A percentile compares a stretch with the other conserved stretches of the same genome.
phyloP scores from a whole-genome alignment of 1,140 invertebrate species.

The Drosophila littoralis region DNA sequence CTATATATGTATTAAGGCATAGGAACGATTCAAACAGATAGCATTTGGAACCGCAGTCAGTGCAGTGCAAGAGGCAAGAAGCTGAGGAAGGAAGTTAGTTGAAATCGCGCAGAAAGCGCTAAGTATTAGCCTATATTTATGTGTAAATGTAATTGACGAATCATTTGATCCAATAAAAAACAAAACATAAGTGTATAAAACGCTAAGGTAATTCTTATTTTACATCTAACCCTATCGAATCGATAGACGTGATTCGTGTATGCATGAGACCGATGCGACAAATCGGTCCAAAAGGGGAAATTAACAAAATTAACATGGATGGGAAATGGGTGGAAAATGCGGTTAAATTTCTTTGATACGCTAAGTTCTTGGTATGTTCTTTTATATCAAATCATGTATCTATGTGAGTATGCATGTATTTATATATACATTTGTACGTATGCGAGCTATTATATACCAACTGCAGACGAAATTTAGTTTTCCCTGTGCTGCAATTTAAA shows the following conservation, averaged over 20 bases:
- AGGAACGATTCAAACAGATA: constrained; percentile 24
- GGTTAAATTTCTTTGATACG: too few species aligned
- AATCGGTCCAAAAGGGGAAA: too few species aligned
- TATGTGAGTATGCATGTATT: too few species aligned
- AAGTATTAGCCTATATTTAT: constrained; percentile 78
- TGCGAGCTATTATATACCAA: too few species aligned
- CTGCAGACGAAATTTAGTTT: neutral
- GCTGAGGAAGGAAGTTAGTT: constrained; percentile 47
- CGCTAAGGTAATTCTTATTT: neutral
- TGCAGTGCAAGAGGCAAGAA: constrained; percentile 20
- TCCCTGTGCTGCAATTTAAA: neutral
- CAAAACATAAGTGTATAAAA: constrained; percentile 46
- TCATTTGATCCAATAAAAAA: constrained; percentile 73
- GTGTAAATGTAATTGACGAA: constrained; percentile 77
- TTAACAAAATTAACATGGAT: too few species aligned
- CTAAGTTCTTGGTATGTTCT: too few species aligned
- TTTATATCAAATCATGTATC: too few species aligned
- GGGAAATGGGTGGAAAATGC: too few species aligned
- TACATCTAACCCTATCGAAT: too few species aligned
- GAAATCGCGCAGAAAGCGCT: constrained; percentile 70
- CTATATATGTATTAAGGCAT: constrained; percentile 24
- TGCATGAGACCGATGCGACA: too few species aligned
- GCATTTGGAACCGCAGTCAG: constrained; percentile 8
- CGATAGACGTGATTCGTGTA: too few species aligned
- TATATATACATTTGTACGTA: too few species aligned